These are phyloP conservation scores for Diphyllodes magnificus DNA, from an alignment of 2,113 vertebrate species.

Conservation along the genomic window DNA sequence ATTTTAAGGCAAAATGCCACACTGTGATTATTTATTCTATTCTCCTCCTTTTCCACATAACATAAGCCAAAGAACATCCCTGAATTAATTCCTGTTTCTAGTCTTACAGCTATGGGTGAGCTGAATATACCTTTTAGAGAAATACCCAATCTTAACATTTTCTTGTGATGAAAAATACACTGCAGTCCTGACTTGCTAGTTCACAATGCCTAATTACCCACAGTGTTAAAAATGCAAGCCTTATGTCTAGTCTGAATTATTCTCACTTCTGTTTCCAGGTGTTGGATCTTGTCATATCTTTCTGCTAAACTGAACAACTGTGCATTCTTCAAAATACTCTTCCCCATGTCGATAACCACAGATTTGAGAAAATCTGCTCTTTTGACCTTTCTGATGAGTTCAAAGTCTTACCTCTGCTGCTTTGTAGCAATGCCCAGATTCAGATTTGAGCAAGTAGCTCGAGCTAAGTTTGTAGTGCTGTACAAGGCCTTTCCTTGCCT, in stretches of 20 bases:
- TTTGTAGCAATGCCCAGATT: background rate
- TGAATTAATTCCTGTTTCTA: slow-evolving; percentile 16
- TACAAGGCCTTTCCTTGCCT: background rate
- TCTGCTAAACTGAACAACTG: background rate
- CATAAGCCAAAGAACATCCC: background rate
- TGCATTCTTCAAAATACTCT: background rate
- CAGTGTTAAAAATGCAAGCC: background rate
- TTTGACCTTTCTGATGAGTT: background rate
- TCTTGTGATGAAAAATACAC: background rate
- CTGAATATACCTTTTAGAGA: background rate
- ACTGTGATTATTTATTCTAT: background rate
- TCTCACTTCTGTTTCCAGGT: background rate
- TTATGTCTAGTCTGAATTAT: background rate
- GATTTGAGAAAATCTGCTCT: slow-evolving; percentile 15
- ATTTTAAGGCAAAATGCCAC: background rate
- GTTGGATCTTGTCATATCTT: background rate
- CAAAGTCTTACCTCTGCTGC: background rate
- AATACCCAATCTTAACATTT: background rate
- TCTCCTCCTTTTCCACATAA: background rate
- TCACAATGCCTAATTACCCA: slow-evolving; percentile 13
- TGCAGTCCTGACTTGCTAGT: background rate
- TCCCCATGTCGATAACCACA: background rate
- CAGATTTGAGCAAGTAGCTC: background rate
- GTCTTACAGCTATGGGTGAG: background rate
- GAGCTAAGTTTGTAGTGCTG: background rate